Conservation (phyloP, 2,888 invertebrate genomes). For the Epirrhoe tristata region DNA sequence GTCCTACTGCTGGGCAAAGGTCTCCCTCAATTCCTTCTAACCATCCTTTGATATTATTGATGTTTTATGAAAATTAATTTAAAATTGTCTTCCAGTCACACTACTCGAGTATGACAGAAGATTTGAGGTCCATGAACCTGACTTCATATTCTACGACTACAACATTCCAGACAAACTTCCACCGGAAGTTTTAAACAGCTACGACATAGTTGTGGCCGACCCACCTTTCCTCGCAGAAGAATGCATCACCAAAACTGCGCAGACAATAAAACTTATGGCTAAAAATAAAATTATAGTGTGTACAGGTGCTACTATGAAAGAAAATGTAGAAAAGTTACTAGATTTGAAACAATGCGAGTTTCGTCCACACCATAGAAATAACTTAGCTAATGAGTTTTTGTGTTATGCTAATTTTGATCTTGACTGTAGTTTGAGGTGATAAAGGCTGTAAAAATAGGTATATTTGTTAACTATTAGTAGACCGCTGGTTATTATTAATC, state of each 20-base stretch:
- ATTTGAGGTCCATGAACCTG: constrained; percentile 91
- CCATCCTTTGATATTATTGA: no score
- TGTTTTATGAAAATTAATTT: no score
- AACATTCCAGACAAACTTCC: constrained; percentile 90
- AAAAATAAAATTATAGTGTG: constrained; percentile 93
- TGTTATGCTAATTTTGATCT: constrained; percentile 96
- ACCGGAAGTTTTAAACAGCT: constrained; percentile 84
- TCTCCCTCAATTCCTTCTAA: no score
- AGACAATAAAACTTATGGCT: constrained; percentile 90
- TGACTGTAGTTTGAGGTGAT: constrained; percentile 75
- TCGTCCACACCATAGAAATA: constrained; percentile 93
- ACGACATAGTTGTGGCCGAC: constrained; percentile 95
- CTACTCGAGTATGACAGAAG: constrained; percentile 94
- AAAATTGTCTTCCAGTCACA: constrained; percentile 82
- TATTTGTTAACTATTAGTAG: background rate
- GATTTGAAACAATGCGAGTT: constrained; percentile 88
- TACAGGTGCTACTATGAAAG: constrained; percentile 94
- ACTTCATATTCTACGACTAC: constrained; percentile 96
- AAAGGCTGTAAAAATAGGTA: background rate
- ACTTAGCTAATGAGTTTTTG: constrained; percentile 96
- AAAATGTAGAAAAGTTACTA: constrained; percentile 87
- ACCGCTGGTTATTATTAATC: background rate
- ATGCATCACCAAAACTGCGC: constrained; percentile 93
- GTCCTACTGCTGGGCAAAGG: no score
- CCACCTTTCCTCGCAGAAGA: constrained; percentile 98